A percentile compares a stretch with the other conserved stretches of the same genome.
phyloP scores from a whole-genome alignment of 2,113 vertebrate species.

The Menura novaehollandiae region DNA sequence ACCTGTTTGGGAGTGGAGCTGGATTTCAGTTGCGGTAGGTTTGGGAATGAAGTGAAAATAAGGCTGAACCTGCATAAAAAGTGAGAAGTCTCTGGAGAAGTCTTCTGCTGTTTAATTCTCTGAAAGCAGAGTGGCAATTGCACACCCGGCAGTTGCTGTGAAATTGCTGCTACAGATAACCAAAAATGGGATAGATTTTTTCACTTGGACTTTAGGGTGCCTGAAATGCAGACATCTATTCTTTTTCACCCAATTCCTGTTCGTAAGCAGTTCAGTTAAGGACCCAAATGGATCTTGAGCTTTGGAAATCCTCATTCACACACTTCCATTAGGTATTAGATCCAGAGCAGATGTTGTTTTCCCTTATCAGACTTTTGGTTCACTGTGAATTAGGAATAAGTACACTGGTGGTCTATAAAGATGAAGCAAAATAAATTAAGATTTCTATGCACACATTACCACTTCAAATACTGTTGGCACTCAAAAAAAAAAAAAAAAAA shows the following conservation, averaged over 20 bases:
- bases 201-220: background rate
- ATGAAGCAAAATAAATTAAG: constrained; percentile 11
- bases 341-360: background rate
- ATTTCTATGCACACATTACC: background rate
- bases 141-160: background rate
- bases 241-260: background rate
- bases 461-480: background rate
- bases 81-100: constrained; percentile 29
- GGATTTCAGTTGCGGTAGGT: background rate
- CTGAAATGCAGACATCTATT: background rate
- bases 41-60: constrained; percentile 15
- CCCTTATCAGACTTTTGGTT: background rate
- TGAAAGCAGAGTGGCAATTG: background rate
- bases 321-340: background rate
- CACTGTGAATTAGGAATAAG: background rate
- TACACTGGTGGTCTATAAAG: background rate
- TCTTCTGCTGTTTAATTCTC: constrained; percentile 28
- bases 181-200: background rate
- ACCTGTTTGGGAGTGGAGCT: background rate
- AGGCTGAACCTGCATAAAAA: background rate
- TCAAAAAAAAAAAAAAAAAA: background rate
- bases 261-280: background rate
- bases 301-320: background rate
- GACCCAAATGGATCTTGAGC: background rate
- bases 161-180: constrained; percentile 10